A percentile compares a stretch with the other conserved stretches of the same genome.
Conservation (phyloP, 1,140 invertebrate species). For the Lepidurus packardi region DNA sequence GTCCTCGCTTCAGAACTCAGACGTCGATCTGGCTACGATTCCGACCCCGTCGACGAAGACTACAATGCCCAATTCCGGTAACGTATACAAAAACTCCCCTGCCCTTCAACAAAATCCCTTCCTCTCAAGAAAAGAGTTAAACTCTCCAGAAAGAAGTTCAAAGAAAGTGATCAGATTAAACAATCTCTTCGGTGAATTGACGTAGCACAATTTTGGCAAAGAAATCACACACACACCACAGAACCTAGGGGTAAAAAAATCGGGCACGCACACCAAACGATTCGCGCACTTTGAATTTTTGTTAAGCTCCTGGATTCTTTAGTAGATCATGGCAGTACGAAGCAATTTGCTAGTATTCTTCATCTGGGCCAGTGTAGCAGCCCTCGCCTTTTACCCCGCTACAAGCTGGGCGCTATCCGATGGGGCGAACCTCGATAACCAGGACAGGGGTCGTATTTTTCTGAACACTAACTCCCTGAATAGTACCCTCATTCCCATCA, state of each 20-base stretch:
- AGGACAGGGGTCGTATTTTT: background rate
- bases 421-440: background rate
- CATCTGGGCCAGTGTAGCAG: background rate
- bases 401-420: background rate
- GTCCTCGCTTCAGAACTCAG: constrained; percentile 13
- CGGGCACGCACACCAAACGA: background rate
- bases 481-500: background rate
- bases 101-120: background rate
- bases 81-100: background rate
- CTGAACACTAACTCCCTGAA: background rate
- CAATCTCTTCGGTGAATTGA: no score
- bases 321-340: constrained; percentile 18
- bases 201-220: background rate
- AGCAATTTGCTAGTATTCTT: background rate
- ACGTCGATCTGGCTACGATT: background rate
- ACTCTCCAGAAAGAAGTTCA: background rate
- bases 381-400: background rate
- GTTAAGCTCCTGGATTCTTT: background rate
- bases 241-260: background rate
- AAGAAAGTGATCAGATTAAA: no score
- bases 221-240: background rate
- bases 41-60: background rate
- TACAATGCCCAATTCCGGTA: constrained; percentile 12
- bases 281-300: background rate
- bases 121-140: background rate